Base-by-base conservation (phyloP, 2,797 vertebrate genomes). In the Gambelia wislizenii region DNA sequence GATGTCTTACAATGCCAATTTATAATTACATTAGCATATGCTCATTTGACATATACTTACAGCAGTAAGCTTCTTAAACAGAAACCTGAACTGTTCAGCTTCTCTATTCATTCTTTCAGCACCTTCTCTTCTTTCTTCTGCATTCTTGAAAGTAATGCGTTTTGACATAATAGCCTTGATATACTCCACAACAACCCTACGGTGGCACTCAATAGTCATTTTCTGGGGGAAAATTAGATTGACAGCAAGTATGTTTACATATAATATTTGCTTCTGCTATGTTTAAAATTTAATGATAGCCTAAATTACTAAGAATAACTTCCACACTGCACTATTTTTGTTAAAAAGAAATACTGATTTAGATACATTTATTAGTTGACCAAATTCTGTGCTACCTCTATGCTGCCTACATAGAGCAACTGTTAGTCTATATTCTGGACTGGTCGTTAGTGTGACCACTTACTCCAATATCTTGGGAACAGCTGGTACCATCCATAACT, bases 61-160 rank as follows among this genome's bases (percentile, higher is more conserved):
- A 39, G 98, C 97, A 0, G 98, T 97, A 91, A 99, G 97, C 91
- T 98, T 99, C 89, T 96, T 97, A 93, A 99, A 99, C 75, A 99
- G 98, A 94, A 98, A 98, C 92, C 97, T 97, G 95, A 99, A 98
- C 95, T 99, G 98, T 10, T 99, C 97, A 0, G 98, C 98, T 94
- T 99, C 99, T 89, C 98, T 98, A 87, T 98, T 98, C 98, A 99
- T 99, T 96, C 97, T 97, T 89, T 99, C 99, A 0, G 98, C 99
- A 3, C 99, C 99, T 30, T 99, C 99, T 93, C 97, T 98, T 94
- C 99, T 97, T 95, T 99, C 99, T 6, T 99, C 99, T 0, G 98
- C 97, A 0, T 97, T 98, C 89, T 97, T 98, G 94, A 99, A 99
- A 61, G 98, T 98, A 91, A 99, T 98, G 47, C 98, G 98, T 94